Evolutionary conservation across 2,113 vertebrate species (phyloP).

Genomic region (Rousettus leschenaultii): DNA sequence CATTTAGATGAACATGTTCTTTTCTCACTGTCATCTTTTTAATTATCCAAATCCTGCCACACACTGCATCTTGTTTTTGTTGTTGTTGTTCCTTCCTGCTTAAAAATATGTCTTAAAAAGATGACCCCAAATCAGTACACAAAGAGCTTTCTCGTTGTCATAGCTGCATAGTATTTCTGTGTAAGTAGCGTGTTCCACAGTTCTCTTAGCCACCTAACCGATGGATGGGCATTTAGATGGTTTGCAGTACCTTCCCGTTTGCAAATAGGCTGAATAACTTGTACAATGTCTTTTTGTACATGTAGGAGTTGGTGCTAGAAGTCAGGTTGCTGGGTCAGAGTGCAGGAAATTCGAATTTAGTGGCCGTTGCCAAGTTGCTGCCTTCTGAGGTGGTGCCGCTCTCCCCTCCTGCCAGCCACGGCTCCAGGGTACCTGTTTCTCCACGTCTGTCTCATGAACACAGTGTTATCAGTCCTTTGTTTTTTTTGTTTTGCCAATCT

Average conservation of each 20-base stretch:
- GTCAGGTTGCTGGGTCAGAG: background rate
- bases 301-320: background rate
- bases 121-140: background rate
- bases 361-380: background rate
- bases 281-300: background rate
- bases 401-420: background rate
- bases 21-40: background rate
- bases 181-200: too few species aligned
- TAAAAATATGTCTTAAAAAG: background rate
- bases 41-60: background rate
- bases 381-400: background rate
- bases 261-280: background rate
- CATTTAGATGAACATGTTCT: background rate
- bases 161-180: background rate
- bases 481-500: background rate
- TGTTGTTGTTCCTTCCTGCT: background rate
- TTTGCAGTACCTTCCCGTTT: background rate
- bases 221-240: background rate
- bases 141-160: background rate
- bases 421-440: background rate
- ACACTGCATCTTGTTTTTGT: fast-evolving
- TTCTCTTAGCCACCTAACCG: background rate
- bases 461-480: background rate
- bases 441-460: background rate
- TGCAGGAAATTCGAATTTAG: background rate